Evolutionary conservation across 2,797 vertebrate genomes (phyloP).

Genomic region (Pseudocheirus occidentalis): DNA sequence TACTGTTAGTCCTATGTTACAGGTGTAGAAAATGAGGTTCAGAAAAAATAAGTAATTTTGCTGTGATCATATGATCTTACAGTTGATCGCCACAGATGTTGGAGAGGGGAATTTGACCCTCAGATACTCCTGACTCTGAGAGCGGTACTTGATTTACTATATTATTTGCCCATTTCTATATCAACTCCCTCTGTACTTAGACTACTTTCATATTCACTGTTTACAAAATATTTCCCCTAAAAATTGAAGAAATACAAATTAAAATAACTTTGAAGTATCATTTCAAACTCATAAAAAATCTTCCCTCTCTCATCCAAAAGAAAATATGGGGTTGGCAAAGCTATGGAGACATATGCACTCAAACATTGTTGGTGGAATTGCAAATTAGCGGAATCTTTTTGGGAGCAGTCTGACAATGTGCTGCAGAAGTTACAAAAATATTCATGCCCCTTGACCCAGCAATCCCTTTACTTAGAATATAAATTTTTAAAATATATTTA

Average conservation of each 20-base stretch:
- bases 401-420: not conserved
- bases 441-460: not conserved
- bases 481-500: not conserved
- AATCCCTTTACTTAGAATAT: not conserved
- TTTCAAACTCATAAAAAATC: not conserved
- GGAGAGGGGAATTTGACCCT: not conserved
- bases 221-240: not conserved
- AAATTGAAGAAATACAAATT: not conserved
- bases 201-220: not conserved
- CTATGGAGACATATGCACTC: not conserved
- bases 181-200: not conserved
- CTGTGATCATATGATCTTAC: not conserved
- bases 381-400: not conserved
- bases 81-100: not conserved
- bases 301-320: not conserved
- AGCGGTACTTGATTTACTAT: not conserved
- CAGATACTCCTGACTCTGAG: not conserved
- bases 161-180: not conserved
- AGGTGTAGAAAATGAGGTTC: not conserved
- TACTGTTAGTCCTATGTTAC: not conserved
- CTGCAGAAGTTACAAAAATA: not conserved
- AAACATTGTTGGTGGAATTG: not conserved
- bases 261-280: not conserved
- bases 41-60: not conserved
- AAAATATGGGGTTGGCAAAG: not conserved